Percentiles rank a stretch among this genome's conserved stretches.
Evolutionary conservation across 2,888 invertebrate species (phyloP).

Genomic region (Prosopocoilus inquinatus): DNA sequence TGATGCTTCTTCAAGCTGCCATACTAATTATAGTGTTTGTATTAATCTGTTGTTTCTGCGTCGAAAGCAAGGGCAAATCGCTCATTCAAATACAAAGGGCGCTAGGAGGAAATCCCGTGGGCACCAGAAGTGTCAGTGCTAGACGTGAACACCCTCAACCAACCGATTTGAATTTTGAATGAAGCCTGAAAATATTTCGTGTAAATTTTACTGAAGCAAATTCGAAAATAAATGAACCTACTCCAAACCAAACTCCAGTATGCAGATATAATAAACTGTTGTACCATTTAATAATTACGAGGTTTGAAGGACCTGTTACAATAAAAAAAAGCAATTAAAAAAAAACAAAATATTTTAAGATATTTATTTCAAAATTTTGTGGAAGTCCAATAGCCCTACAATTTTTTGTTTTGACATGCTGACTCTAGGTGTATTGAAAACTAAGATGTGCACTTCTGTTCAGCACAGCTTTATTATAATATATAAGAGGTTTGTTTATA

Average conservation of each 20-base stretch:
- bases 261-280: too few relatives aligned
- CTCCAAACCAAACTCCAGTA: too few relatives aligned
- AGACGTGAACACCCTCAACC: too few relatives aligned
- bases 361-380: conserved; percentile 54
- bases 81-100: conserved; percentile 36
- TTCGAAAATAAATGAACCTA: too few relatives aligned
- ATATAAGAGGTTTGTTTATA: neutral
- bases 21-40: conserved; percentile 27
- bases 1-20: conserved; percentile 20
- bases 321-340: too few relatives aligned
- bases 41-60: conserved; percentile 25
- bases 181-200: too few relatives aligned
- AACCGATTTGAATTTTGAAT: too few relatives aligned
- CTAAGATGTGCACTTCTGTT: conserved; percentile 32
- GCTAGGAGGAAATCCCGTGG: conserved; percentile 41
- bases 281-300: too few relatives aligned
- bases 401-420: conserved; percentile 47
- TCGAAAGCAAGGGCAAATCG: conserved; percentile 36
- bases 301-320: too few relatives aligned
- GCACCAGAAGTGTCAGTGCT: conserved; percentile 28
- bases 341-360: conserved; percentile 45
- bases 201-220: too few relatives aligned
- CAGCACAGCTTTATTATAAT: neutral
- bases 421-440: conserved; percentile 40
- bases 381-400: conserved; percentile 54